Base-by-base conservation (phyloP, 2,113 vertebrate species). In the Todiramphus saurophagus region DNA sequence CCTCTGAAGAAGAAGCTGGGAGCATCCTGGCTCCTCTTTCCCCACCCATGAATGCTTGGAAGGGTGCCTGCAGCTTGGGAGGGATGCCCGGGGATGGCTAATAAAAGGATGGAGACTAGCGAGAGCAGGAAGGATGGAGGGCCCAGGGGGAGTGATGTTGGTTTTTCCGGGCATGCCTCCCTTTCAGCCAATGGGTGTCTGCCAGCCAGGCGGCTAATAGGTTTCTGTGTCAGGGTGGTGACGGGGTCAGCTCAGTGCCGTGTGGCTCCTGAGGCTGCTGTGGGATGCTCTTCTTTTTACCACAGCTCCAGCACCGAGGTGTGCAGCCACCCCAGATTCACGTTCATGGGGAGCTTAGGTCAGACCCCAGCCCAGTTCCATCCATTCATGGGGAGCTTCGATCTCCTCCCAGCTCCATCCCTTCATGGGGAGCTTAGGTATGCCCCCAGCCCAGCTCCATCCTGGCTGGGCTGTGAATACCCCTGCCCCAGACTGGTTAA, bases 21-120 rank as follows among this genome's bases (percentile, higher is more conserved):
- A 72, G 51, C 39, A n/a, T 30, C 51, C 70, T 8, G 17, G 6
- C 51, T 55, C 41, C 59, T 46, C n/a, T 46, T 43, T 35, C 31
- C 59, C 35, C 11, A 8, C 19, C 58, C 41, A 2, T 3, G 37
- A 13, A 19, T 0, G 0, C 6, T 31, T 11, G 74, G 58, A 63
- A 69, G 21, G 55, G 46, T 31, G 50, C 43, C 48, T 11, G 70
- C 8, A 8, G 31, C 41, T 11, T 33, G 37, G 67, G n/a, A 39
- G 74, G 58, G 69, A 24, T 66, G 44, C 17, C 33, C 18, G 1
- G 70, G 23, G 1, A 25, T 20, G 35, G 31, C 23, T 41, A 2
- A 14, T 9, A 4, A 27, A 68, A 23, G 56, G 75, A n/a, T 44
- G 60, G 50, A 31, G 4, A 15, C 30, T 8, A 5, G 25, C 2